Evolutionary conservation across 2,888 invertebrate species (phyloP), one percentile per base, ranked within the genome.

Genomic region (Trimorus sp.): DNA sequence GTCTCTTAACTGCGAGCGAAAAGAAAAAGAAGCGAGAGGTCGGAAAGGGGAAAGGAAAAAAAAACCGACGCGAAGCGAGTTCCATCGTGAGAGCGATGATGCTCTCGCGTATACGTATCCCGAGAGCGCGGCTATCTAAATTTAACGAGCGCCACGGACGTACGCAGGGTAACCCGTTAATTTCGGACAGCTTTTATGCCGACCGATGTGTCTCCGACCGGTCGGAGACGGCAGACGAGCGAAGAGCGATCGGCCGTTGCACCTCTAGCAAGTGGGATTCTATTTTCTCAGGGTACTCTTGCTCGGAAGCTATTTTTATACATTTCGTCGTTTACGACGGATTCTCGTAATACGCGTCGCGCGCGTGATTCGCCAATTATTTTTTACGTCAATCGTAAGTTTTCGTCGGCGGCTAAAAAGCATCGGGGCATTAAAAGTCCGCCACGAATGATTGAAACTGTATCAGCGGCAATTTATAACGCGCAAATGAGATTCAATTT

Each of bases 121-220:
- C 87, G 86, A 85, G 85, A 84, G 85, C 84, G 82, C 83, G 84
- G 84, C 84, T 82, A 84, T 85, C 87, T 88, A 89, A 88, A 89
- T 88, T 88, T 89, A 88, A 87, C 89, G 83, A 84, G 84, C 83
- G 82, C 84, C 82, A 82, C 83, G 85, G 78, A 84, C 85, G 84
- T 85, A 85, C 83, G 84, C 83, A 83, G 84, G 85, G 84, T 84
- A 84, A 85, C 85, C 85, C 86, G 86, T 86, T 85, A 85, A 85
- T 86, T 86, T 86, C 84, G 84, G 85, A 84, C 84, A 85, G 85
- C 84, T 85, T 85, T 86, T 85, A 84, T 84, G 85, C 81, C 84
- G 82, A 80, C 81, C 85, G 73, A 85, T 84, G 85, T 85, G 85
- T 86, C 85, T 84, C 85, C 85, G 84, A 83, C 84, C 83, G 82